Evolutionary conservation across 2,888 invertebrate genomes (phyloP), one percentile per base, ranked within the genome.

Genomic region (Eupithecia centaureata): DNA sequence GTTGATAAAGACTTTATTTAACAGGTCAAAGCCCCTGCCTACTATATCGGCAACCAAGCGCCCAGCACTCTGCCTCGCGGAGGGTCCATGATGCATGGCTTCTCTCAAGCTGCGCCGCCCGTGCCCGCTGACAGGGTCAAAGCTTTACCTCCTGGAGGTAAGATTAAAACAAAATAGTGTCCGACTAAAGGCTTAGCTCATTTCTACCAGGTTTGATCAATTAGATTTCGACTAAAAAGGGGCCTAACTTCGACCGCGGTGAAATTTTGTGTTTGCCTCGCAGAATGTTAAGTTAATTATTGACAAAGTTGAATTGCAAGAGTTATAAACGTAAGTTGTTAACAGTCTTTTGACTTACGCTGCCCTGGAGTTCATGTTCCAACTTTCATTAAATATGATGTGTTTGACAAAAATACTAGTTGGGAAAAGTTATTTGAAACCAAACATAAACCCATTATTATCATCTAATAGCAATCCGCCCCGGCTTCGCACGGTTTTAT

Each of bases 31-130:
- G 94, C 94, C n/a, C 95, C 95, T 15, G 95, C 95, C 4, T 96
- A 96, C 83, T 96, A 96, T 87, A 96, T 96, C 91, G 95, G 95
- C 1, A 94, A 95, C 10, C 83, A 79, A 28, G 87, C 89, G 0
- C 89, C 93, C 0, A 95, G 94, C 79, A 96, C 96, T 10, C 86
- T 96, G 65, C 96, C 96, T 0, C 93, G 96, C 25, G 95, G 95
- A 12, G 95, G 94, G 0, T 93, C 95, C 5, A 90, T 95, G 71
- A 87, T 96, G 57, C 90, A 96, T 61, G 95, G 96, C 0, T 96
- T 95, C 82, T 95, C 96, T 15, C 95, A 96, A 12, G 93, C 91
- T 0, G 88, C 89, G 0, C 90, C 94, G 0, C 94, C 94, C 1
- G 89, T 95, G 12, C 94, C 95, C 0, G 94, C 94, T 1, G 95